Evolutionary conservation across 2,888 invertebrate species (phyloP).

Genomic region (Hyles lineata): DNA sequence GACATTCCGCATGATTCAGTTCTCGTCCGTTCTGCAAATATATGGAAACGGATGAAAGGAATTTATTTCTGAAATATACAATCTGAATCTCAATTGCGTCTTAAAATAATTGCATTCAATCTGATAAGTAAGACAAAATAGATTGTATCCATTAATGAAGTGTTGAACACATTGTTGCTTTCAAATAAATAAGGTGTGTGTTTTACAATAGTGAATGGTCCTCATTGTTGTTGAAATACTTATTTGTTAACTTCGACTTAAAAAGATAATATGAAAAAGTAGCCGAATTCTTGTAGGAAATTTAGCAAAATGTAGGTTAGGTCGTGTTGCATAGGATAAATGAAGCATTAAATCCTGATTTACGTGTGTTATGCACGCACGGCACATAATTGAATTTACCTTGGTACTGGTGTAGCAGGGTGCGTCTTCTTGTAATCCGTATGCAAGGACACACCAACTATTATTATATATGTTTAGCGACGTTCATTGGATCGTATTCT

Average conservation of each 20-base stretch:
- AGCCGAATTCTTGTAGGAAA: constrained; percentile 13
- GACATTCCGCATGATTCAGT: not conserved
- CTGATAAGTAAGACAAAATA: not conserved
- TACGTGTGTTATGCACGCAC: constrained; percentile 43
- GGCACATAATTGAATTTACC: constrained; percentile 56
- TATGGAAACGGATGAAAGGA: too few species aligned
- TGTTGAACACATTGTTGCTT: constrained; percentile 2
- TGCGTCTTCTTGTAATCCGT: constrained; percentile 26
- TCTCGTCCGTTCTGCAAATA: not conserved
- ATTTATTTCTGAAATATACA: too few species aligned
- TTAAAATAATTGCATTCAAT: not conserved
- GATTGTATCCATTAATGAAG: not conserved
- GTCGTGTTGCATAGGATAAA: constrained; percentile 43
- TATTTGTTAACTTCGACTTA: not conserved
- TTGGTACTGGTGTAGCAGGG: constrained; percentile 37
- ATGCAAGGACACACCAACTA: not conserved
- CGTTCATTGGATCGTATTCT: not conserved
- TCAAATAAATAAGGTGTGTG: not conserved
- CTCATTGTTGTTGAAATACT: not conserved
- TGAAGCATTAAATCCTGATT: constrained; percentile 55
- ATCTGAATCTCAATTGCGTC: not conserved
- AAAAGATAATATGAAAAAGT: not conserved
- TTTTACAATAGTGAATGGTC: not conserved
- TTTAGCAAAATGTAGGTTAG: constrained; percentile 18
- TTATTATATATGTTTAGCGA: constrained; percentile 1